Percentiles rank a stretch among this genome's conserved stretches.
phyloP scores from a whole-genome alignment of 2,888 invertebrate species.

The Drosophila neonasuta region DNA sequence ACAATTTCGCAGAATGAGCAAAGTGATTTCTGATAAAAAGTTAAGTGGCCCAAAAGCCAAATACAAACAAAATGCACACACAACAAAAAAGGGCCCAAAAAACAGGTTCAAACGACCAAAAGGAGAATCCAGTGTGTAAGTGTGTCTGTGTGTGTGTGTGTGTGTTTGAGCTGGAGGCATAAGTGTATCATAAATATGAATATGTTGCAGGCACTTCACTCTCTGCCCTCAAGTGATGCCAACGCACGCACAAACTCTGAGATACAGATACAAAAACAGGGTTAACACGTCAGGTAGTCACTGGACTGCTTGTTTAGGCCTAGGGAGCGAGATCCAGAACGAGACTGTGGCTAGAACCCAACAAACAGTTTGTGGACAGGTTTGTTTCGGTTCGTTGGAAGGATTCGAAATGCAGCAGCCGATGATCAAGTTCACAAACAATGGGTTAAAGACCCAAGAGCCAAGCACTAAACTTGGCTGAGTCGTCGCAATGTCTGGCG shows the following conservation, averaged over 20 bases:
- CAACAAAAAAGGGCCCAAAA: constrained; percentile 40
- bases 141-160: constrained; percentile 6
- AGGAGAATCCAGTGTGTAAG: constrained; percentile 24
- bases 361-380: constrained; percentile 24
- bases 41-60: constrained; percentile 71
- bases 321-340: constrained; percentile 7
- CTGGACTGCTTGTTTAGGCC: constrained; percentile 22
- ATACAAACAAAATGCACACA: constrained; percentile 36
- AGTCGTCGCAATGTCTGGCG: constrained; percentile 66
- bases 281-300: constrained; percentile 62
- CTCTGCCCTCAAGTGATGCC: constrained; percentile 35
- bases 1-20: constrained; percentile 67
- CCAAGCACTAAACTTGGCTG: constrained; percentile 33
- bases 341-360: constrained; percentile 31
- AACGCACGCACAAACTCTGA: constrained; percentile 5
- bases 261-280: constrained; percentile 31
- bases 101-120: constrained; percentile 58
- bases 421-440: constrained; percentile 34
- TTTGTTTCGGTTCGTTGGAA: constrained; percentile 21
- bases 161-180: constrained; percentile 30
- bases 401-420: constrained; percentile 25
- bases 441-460: constrained; percentile 59
- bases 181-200: constrained; percentile 70
- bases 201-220: constrained; percentile 56
- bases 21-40: constrained; percentile 76